These are phyloP conservation scores for Synergus umbraculus DNA, from an alignment of 2,888 invertebrate genomes.

Conservation along the genomic window DNA sequence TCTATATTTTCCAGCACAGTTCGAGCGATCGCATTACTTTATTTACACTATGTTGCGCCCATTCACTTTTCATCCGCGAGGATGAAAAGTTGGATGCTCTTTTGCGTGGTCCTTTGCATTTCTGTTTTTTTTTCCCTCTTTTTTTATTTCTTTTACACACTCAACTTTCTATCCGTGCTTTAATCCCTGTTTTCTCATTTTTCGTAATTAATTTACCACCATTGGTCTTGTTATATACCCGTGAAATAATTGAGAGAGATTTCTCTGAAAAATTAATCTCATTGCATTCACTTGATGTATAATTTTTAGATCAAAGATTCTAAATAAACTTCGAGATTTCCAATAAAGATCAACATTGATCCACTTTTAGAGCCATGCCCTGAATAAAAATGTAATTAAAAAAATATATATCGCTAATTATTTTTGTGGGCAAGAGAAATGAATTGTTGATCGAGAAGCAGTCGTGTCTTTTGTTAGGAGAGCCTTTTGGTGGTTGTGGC, in stretches of 20 bases:
- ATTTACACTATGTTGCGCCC: slow-evolving; percentile 38
- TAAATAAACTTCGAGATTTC: neutral
- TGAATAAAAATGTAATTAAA: neutral
- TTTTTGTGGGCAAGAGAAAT: neutral
- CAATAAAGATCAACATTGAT: neutral
- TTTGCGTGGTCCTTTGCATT: slow-evolving; percentile 42
- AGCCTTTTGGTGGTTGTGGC: neutral
- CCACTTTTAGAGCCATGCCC: neutral
- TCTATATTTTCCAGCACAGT: slow-evolving; percentile 45
- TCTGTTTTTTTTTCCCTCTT: neutral
- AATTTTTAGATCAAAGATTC: no score
- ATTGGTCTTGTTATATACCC: neutral
- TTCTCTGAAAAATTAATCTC: neutral
- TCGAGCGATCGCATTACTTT: slow-evolving; percentile 42
- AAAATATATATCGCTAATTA: neutral
- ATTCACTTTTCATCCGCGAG: slow-evolving; percentile 7
- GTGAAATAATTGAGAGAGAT: neutral
- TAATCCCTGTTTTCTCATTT: slow-evolving; percentile 1
- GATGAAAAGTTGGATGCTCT: slow-evolving; percentile 45
- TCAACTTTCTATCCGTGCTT: slow-evolving; percentile 4
- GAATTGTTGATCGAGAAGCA: slow-evolving; percentile 4
- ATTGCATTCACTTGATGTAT: neutral
- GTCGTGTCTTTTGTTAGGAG: neutral
- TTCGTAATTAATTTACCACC: neutral
- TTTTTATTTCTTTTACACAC: neutral